phyloP scores from a whole-genome alignment of 2,888 invertebrate genomes.

The Drosophila hamatofila region DNA sequence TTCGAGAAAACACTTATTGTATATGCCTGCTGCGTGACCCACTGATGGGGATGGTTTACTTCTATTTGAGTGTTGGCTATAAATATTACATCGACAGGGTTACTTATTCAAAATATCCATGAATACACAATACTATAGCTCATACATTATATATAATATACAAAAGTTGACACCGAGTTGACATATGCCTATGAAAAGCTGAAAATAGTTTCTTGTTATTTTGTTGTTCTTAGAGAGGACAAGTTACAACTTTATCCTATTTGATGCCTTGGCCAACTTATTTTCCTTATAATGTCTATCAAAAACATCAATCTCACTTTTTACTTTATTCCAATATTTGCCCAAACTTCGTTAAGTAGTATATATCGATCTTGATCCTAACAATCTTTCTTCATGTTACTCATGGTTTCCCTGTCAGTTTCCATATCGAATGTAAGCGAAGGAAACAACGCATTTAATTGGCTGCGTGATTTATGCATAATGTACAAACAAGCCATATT shows the following conservation, averaged over 20 bases:
- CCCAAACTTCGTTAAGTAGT: not conserved
- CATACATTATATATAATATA: not conserved
- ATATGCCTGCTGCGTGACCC: constrained; percentile 7
- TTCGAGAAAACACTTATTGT: constrained; percentile 18
- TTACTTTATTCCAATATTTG: not conserved
- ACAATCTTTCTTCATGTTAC: not conserved
- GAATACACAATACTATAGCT: too few species aligned
- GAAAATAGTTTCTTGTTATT: not conserved
- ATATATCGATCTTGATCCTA: not conserved
- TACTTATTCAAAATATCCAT: constrained; percentile 7
- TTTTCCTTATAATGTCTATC: not conserved
- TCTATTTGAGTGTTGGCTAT: not conserved
- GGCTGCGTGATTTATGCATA: constrained; percentile 68
- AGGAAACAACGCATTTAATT: constrained; percentile 65
- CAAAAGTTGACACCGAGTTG: not conserved
- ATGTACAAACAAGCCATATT: constrained; percentile 29
- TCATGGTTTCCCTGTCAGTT: constrained; percentile 30
- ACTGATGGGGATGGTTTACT: not conserved
- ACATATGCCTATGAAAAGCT: too few species aligned
- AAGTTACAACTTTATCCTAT: not conserved
- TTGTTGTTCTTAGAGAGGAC: not conserved
- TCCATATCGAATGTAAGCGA: constrained; percentile 40
- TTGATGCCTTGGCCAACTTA: too few species aligned
- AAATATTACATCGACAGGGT: not conserved
- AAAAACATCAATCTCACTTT: not conserved